These are phyloP conservation scores for Lemur catta DNA, from an alignment of 2,797 vertebrate genomes.

Conservation along the genomic window DNA sequence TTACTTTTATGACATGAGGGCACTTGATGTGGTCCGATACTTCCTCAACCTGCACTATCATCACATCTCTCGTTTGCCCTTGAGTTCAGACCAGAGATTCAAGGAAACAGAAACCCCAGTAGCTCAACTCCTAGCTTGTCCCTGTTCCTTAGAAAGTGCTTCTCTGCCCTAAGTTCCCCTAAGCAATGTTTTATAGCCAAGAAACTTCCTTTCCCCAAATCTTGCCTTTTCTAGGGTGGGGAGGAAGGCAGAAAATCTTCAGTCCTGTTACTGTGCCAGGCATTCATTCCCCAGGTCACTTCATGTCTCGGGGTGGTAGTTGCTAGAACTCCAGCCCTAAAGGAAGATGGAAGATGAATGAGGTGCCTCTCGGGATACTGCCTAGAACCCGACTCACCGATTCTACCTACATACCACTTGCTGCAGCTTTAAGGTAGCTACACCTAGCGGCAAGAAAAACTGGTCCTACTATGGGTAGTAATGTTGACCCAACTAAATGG, in stretches of 20 bases:
- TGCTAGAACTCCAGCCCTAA: background rate
- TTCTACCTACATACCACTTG: background rate
- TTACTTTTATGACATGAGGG: background rate
- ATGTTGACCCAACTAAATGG: background rate
- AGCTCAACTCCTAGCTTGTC: background rate
- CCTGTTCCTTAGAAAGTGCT: background rate
- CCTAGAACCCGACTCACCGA: background rate
- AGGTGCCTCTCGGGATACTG: background rate
- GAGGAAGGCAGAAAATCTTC: background rate
- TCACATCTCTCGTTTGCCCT: background rate
- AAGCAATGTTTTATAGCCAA: background rate
- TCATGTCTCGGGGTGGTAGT: background rate
- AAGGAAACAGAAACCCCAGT: background rate
- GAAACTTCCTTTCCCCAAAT: background rate
- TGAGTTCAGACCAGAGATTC: background rate
- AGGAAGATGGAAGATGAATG: background rate
- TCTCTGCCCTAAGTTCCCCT: rapidly evolving
- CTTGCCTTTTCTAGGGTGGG: background rate
- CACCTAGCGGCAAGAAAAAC: background rate
- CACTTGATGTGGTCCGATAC: rapidly evolving
- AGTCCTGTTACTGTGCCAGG: background rate
- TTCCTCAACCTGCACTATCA: background rate
- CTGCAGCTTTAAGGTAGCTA: background rate
- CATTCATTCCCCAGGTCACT: background rate
- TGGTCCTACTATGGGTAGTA: background rate